A percentile compares a stretch with the other conserved stretches of the same genome.
These are phyloP conservation scores for Lepilemur septentrionalis DNA, from an alignment of 2,797 vertebrate genomes.

Conservation along the genomic window DNA sequence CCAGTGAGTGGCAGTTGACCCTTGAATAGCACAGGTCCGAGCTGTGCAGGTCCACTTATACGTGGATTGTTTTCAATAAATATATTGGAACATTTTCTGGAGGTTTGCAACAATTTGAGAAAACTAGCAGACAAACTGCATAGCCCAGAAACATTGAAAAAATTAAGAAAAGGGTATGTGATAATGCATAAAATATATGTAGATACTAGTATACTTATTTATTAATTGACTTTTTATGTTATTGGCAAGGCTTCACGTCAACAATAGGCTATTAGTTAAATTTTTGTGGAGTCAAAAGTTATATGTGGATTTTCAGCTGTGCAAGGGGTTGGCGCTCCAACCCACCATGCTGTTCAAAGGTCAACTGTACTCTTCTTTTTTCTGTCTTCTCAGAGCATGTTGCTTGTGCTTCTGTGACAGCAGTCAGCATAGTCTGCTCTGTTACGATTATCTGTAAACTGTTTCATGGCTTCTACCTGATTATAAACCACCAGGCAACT, in stretches of 20 bases:
- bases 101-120: no score
- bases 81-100: background rate
- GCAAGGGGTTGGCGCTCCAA: background rate
- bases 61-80: background rate
- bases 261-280: background rate
- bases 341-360: background rate
- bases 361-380: background rate
- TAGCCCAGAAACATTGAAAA: no score
- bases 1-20: background rate
- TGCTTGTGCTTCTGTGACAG: background rate
- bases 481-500: background rate
- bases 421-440: background rate
- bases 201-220: no score
- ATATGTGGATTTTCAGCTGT: background rate
- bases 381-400: background rate
- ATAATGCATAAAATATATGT: no score
- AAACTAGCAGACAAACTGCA: no score
- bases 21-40: background rate
- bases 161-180: no score
- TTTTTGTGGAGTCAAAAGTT: background rate
- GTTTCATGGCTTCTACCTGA: background rate
- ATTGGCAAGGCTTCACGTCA: background rate
- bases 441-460: background rate
- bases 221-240: no score
- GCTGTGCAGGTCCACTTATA: background rate